A percentile compares a stretch with the other conserved stretches of the same genome.
Conservation (phyloP, 2,113 vertebrate species). For the Eretmochelys imbricata region DNA sequence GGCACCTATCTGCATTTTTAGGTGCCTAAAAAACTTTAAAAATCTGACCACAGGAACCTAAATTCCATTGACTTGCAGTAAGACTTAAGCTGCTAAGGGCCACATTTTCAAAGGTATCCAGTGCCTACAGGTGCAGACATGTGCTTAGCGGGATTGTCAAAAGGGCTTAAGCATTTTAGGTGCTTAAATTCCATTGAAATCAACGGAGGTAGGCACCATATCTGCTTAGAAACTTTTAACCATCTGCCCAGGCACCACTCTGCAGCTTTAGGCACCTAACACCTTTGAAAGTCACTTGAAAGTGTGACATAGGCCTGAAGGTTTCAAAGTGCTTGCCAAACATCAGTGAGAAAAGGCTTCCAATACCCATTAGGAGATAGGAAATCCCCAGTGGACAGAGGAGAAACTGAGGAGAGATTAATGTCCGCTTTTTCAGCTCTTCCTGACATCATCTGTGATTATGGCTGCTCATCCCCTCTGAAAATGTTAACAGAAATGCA, state of each 20-base stretch:
- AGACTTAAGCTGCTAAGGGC: background rate
- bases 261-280: background rate
- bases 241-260: background rate
- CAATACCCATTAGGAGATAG: background rate
- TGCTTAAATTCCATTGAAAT: background rate
- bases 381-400: background rate
- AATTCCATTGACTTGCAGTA: background rate
- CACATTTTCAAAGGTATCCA: background rate
- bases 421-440: background rate
- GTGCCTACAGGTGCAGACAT: background rate
- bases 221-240: background rate
- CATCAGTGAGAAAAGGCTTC: fast-evolving
- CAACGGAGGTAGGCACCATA: background rate
- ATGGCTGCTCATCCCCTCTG: background rate
- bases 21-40: background rate
- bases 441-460: background rate
- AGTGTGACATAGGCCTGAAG: background rate
- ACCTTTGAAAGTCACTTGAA: background rate
- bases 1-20: background rate
- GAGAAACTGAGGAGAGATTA: background rate
- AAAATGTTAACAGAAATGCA: background rate
- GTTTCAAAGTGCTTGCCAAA: background rate
- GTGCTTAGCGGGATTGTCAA: background rate
- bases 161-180: background rate
- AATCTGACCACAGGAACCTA: background rate